Base-by-base conservation (phyloP, 2,888 invertebrate genomes). In the Metacarcinus magister region DNA sequence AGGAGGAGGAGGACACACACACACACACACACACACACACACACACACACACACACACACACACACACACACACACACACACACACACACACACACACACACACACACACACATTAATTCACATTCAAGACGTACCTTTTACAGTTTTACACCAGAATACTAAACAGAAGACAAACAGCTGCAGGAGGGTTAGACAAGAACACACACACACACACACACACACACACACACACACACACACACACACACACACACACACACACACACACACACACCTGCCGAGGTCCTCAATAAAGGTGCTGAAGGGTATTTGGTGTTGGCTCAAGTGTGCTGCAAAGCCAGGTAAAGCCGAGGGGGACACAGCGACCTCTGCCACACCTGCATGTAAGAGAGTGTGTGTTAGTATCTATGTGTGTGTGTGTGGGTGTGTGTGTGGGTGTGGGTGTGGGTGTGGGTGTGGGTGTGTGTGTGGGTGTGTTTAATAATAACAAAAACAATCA, bases 311-410 rank as follows among this genome's bases (percentile, higher is more conserved):
- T 16, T 23, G 3, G 43, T 54, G 32, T 5, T 89, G 32, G 39
- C 39, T 39, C 3, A 90, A 90, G 13, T 90, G 43, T 54, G 87
- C 28, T 8, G 54, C 90, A 8, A 94, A 3, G 48, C 54, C 90
- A 8, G 19, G 16, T 10, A 94, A 10, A 13, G 48, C 54, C 2
- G 23, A 3, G 0, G 94, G 94, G 2, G 94, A 94, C 23, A 87
- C 32, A 2, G 94, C 94, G 39, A 94, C 90, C 90, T 94, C 90
- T 7, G 94, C 94, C 90, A 90, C 90, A 4, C 94, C 94, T 94
- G 94, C n/a, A 32, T 23, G 28, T 28, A 23, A 91, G 46, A 91
- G 44, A 91, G 46, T n/a, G 44, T 39, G 13, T 16, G 16, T 7
- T 16, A 91, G 39, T 39, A 2, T 39, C 0, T 39, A 2, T 39